Evolutionary conservation across 2,888 invertebrate species (phyloP), one percentile per base, ranked within the genome.

Genomic region (Andrena bicolor): DNA sequence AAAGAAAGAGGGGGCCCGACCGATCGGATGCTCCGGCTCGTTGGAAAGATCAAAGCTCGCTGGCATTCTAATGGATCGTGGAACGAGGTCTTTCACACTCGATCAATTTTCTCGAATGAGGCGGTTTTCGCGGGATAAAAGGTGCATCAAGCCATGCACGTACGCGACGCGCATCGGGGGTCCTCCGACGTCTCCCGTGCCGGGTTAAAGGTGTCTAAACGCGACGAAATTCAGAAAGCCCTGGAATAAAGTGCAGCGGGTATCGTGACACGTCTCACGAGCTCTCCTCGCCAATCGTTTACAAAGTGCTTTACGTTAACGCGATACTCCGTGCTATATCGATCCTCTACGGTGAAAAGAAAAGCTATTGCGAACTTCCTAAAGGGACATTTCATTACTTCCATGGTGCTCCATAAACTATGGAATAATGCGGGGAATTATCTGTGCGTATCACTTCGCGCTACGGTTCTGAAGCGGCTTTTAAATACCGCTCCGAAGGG

Each of bases 51-150:
- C 86, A 87, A 88, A 88, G 83, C 85, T 85, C 83, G 80, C 82
- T 23, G 86, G 86, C 82, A 85, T 88, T 83, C 81, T 85, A 84
- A 88, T 89, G 88, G 88, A 88, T 84, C 84, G 83, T 83, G 69
- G 83, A 88, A 88, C 84, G 84, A 86, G 90, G 90, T 85, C 88
- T 88, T 90, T 92, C 91, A 89, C 91, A 89, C 90, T 90, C 91
- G 90, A 92, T 92, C 90, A 90, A 92, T 90, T 91, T 88, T 80
- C 88, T 84, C 90, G 89, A 90, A 91, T 90, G 88, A 89, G 86
- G 86, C 86, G 88, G 91, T 92, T 92, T 89, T 89, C 90, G 89
- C 86, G 85, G 89, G 87, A 92, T 92, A 91, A 92, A 92, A 91
- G 92, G 90, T 91, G 91, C 92, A 91, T 86, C 90, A 90, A 90